Percentiles rank a stretch among this genome's conserved stretches.
Conservation (phyloP, 2,888 invertebrate genomes). For the Ecdyonurus torrentis region DNA sequence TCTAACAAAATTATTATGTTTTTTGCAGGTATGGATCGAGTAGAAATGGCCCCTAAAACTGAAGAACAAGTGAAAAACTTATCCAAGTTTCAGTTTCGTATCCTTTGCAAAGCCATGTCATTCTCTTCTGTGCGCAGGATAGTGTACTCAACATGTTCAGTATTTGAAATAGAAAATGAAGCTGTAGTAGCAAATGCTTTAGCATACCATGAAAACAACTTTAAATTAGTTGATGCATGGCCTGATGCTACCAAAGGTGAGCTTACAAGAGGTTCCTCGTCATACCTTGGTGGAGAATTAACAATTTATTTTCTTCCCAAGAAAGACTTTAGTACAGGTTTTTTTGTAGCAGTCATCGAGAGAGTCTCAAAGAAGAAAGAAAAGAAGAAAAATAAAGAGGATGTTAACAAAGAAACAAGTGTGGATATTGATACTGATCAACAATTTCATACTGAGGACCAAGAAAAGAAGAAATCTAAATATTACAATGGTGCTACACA, state of each 20-base stretch:
- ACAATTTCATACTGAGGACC: too few relatives aligned
- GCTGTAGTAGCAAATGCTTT: slow-evolving; percentile 62
- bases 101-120: slow-evolving; percentile 71
- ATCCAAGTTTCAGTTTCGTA: slow-evolving; percentile 52
- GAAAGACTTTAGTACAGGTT: not conserved
- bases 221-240: not conserved
- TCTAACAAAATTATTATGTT: too few relatives aligned
- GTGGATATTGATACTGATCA: slow-evolving; percentile 3
- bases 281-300: not conserved
- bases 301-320: not conserved
- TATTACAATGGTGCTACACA: too few relatives aligned
- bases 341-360: not conserved
- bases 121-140: slow-evolving; percentile 74
- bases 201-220: slow-evolving; percentile 16
- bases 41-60: not conserved
- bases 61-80: slow-evolving; percentile 18
- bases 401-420: too few relatives aligned
- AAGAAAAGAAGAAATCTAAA: too few relatives aligned
- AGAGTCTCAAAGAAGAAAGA: slow-evolving; percentile 4
- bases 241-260: not conserved
- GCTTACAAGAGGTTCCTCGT: not conserved
- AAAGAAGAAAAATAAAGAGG: slow-evolving; percentile 8
- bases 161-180: slow-evolving; percentile 84
- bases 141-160: slow-evolving; percentile 93
- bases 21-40: slow-evolving; percentile 34